Evolutionary conservation across 2,888 invertebrate genomes (phyloP).

Genomic region (Scaptomyza tumidula): DNA sequence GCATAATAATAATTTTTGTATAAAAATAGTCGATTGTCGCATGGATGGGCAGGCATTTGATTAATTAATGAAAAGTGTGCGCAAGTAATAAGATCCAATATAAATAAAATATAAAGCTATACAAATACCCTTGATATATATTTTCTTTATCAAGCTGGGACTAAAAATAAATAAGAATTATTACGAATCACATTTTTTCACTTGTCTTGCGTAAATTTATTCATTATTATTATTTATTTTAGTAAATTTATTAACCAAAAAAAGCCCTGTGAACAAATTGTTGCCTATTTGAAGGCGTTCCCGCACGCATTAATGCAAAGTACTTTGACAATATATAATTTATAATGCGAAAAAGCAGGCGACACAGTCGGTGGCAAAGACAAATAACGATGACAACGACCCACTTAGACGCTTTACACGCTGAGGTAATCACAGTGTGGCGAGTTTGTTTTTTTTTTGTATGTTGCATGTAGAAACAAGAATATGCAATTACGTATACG

Average conservation of each 20-base stretch:
- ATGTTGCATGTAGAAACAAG: conserved; percentile 29
- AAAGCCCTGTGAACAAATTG: conserved; percentile 24
- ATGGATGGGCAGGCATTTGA: conserved; percentile 59
- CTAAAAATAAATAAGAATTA: background rate
- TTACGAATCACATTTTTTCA: background rate
- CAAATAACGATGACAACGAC: conserved; percentile 33
- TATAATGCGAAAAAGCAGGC: conserved; percentile 13
- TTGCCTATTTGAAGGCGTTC: conserved; percentile 52
- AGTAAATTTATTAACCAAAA: conserved; percentile 12
- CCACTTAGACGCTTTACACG: conserved; percentile 50
- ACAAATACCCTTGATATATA: background rate
- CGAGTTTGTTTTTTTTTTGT: background rate
- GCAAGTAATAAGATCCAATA: conserved; percentile 7
- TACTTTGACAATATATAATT: conserved; percentile 8
- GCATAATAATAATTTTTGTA: conserved; percentile 37
- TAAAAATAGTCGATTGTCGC: conserved; percentile 61
- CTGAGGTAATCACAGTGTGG: conserved; percentile 56
- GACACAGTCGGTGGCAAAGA: conserved; percentile 20
- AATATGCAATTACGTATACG: conserved; percentile 57
- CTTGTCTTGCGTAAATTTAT: background rate
- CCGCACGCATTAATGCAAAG: conserved; percentile 32
- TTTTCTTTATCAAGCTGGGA: background rate
- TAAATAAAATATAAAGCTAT: conserved; percentile 2
- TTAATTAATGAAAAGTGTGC: conserved; percentile 58
- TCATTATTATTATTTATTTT: no score